Conservation (phyloP, 2,888 invertebrate genomes). For the Pteria penguin region DNA sequence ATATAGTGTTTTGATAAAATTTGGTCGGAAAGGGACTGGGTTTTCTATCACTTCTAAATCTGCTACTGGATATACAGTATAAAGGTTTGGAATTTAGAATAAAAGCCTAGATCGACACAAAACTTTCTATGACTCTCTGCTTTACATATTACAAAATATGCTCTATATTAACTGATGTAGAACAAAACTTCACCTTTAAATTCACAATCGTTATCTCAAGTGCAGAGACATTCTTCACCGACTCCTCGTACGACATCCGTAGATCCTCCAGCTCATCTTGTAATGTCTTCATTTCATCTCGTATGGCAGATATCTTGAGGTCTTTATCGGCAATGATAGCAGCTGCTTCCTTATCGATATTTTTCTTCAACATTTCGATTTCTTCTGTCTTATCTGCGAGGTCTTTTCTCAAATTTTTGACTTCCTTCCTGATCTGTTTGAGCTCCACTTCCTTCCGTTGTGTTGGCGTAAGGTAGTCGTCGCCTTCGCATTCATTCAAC, state of each 20-base stretch:
- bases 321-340: conserved; percentile 55
- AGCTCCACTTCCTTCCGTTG: conserved; percentile 67
- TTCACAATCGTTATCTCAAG: conserved; percentile 58
- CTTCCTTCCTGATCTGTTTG: conserved; percentile 57
- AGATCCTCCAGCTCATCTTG: conserved; percentile 59
- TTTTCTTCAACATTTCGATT: conserved; percentile 55
- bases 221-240: conserved; percentile 52
- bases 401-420: conserved; percentile 55
- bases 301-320: conserved; percentile 46
- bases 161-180: not conserved
- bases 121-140: too few species aligned
- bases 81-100: too few species aligned
- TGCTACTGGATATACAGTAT: too few species aligned
- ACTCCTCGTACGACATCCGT: conserved; percentile 55
- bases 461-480: conserved; percentile 68
- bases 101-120: too few species aligned
- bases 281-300: conserved; percentile 49
- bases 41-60: too few species aligned
- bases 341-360: conserved; percentile 55
- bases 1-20: too few species aligned
- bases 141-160: too few species aligned
- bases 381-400: conserved; percentile 59
- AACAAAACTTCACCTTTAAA: conserved; percentile 57
- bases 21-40: too few species aligned
- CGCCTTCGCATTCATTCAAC: conserved; percentile 44